Evolutionary conservation across 1,140 invertebrate species (phyloP).

Genomic region (Drosophila nigrodunni): DNA sequence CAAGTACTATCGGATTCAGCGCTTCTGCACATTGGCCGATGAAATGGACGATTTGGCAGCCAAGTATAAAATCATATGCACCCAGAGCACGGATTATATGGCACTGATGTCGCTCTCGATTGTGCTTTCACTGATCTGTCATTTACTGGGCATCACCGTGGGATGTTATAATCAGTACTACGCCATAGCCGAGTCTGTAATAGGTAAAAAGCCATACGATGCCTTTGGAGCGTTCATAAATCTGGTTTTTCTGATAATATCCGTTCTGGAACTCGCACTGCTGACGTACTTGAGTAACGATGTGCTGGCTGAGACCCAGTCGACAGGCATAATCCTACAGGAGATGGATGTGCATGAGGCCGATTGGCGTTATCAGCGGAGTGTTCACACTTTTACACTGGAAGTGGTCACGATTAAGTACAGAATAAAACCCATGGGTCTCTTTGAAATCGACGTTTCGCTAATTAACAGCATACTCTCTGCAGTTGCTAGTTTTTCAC

Average conservation of each 20-base stretch:
- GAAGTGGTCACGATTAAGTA: conserved; percentile 52
- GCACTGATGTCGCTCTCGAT: conserved; percentile 60
- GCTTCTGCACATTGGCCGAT: conserved; percentile 66
- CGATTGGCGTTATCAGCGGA: conserved; percentile 62
- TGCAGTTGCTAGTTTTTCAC: conserved; percentile 52
- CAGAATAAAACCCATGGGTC: conserved; percentile 67
- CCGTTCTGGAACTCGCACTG: conserved; percentile 63
- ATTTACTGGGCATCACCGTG: conserved; percentile 75
- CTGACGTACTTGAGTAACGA: conserved; percentile 55
- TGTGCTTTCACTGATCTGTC: conserved; percentile 67
- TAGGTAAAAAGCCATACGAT: conserved; percentile 64
- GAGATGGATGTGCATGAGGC: conserved; percentile 51
- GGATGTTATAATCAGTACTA: conserved; percentile 68
- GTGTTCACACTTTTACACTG: conserved; percentile 64
- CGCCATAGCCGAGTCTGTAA: conserved; percentile 63
- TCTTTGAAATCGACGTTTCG: conserved; percentile 63
- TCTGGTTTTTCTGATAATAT: conserved; percentile 67
- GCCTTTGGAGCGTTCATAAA: conserved; percentile 67
- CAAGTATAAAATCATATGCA: conserved; percentile 56
- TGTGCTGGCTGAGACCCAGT: conserved; percentile 42
- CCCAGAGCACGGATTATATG: conserved; percentile 52
- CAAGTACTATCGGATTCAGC: conserved; percentile 69
- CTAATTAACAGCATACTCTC: conserved; percentile 61
- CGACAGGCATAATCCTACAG: conserved; percentile 58
- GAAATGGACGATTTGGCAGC: conserved; percentile 60